Evolutionary conservation across 1,140 invertebrate species (phyloP), one percentile per base, ranked within the genome.

Genomic region (Nomia melanderi): DNA sequence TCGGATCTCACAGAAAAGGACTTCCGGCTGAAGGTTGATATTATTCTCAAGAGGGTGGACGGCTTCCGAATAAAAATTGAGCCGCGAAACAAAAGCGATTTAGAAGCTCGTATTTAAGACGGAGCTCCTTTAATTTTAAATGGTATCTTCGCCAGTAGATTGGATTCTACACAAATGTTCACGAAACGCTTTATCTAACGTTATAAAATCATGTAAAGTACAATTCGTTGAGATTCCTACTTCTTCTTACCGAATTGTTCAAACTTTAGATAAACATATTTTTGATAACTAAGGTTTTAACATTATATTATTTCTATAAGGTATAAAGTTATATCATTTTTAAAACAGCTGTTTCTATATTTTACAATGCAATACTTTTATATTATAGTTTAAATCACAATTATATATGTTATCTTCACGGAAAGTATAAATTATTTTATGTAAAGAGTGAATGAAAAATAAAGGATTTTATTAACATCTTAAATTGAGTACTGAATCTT

Each of bases 31-130:
- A 89, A 88, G 77, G 87, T 87, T 6, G 93, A 93, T 73, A 93
- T 93, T 29, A 93, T 93, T 65, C 63, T 93, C 9, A 93, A 93
- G 66, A 84, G 92, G 66, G 82, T 90, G 11, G 93, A 94, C 57
- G 92, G 92, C n/a, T 93, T 92, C 56, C 87, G 70, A 54, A 89
- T 93, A 73, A 88, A 85, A 67, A 82, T 93, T 5, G 90, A 92
- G 50, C 89, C 88, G 4, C 87, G 91, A 50, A 79, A 89, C 11
- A 73, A 81, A 44, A 25, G n/a, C 41, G n/a, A 7, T 31, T 5
- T 9, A 33, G 36, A 54, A 36, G n/a, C 39, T 25, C 5, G 2
- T 7, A 57, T 27, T 56, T 71, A 25, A 71, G 14, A 23, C 8
- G 11, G 29, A 20, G 33, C n/a, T 57, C 36, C 23, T 39, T 29